These are phyloP conservation scores for Macrostomum lignano DNA, from an alignment of 1,140 invertebrate species.

Conservation along the genomic window DNA sequence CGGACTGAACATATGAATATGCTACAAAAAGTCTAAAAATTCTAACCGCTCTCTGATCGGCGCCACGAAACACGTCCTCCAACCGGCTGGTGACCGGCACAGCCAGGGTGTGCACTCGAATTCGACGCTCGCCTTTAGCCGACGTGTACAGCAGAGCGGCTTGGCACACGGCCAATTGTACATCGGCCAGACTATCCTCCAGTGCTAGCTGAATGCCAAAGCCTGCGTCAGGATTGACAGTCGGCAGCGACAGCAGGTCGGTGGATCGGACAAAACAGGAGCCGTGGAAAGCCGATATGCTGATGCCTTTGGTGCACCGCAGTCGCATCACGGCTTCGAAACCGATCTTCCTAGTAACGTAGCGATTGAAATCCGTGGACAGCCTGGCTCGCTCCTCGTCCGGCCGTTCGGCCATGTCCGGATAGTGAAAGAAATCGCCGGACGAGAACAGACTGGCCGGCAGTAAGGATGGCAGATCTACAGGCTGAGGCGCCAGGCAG, in stretches of 20 bases:
- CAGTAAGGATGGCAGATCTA: conserved; percentile 61
- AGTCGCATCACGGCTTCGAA: conserved; percentile 96
- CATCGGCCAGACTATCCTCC: conserved; percentile 57
- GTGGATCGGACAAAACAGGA: conserved; percentile 96
- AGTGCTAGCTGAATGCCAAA: conserved; percentile 88
- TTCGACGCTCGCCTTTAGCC: conserved; percentile 78
- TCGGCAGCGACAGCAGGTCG: conserved; percentile 73
- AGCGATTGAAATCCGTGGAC: conserved; percentile 47
- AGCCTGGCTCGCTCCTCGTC: too few relatives aligned
- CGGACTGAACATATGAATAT: too few relatives aligned
- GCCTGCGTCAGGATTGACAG: conserved; percentile 85
- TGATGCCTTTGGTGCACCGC: conserved; percentile 40
- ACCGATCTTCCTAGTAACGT: conserved; percentile 79
- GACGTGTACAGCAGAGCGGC: conserved; percentile 87
- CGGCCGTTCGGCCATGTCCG: too few relatives aligned
- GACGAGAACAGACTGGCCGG: conserved; percentile 10
- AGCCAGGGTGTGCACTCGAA: conserved; percentile 82
- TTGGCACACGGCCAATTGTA: conserved; percentile 73
- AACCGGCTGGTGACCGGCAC: conserved; percentile 58
- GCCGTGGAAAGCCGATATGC: conserved; percentile 64
- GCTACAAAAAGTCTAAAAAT: too few relatives aligned
- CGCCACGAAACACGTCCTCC: conserved; percentile 53
- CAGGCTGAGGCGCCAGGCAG: conserved; percentile 62
- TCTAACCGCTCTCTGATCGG: conserved; percentile 90
- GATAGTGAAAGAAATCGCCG: conserved; percentile 9